Evolutionary conservation across 92 coral and sea anemone species (phyloP), one percentile per base, ranked within the genome.

Genomic region (Palythoa heliodiscus): DNA sequence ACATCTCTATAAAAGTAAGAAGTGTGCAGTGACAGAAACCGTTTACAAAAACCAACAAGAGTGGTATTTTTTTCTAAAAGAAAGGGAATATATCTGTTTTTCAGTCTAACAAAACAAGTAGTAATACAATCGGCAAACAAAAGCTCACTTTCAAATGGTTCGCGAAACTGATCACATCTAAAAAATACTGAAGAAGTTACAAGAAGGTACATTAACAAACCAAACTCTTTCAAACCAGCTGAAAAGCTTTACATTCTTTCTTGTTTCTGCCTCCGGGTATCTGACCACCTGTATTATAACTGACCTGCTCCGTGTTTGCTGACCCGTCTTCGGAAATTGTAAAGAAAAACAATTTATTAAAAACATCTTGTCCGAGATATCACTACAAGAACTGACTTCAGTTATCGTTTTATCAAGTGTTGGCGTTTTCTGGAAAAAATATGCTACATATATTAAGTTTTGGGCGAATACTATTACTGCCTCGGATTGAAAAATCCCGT

Each of bases 281-380:
- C 47, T 12, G 39, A 50, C 73, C 73, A 80, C 73, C 73, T 80
- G 84, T 66, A 67, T 66, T 25, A 63, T 70, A 29, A 37, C 83
- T 38, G 83, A 60, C 29, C 71, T 37, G 71, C 71, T 78, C 35
- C 35, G 35, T 29, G 58, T 43, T 70, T 47, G 23, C 72, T 66
- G 43, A 80, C 61, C 84, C 74, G 72, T 47, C 60, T 67, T 80
- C 74, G 74, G 84, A 80, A 47, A 80, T n/a, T 70, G 48, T 64
- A 80, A 80, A 80, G 63, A 55, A 66, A 80, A 80, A 80, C 71
- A 66, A 29, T 80, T 80, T 64, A 64, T 80, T 80, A 66, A 38
- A 80, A 80, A 66, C 84, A 80, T 48, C 72, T 80, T 80, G 72
- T 66, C 55, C 13, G 24, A 15, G 84, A 80, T 64, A 80, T 23